A percentile compares a stretch with the other conserved stretches of the same genome.
Conservation (phyloP, 2,888 invertebrate genomes). For the Nowickia ferox region DNA sequence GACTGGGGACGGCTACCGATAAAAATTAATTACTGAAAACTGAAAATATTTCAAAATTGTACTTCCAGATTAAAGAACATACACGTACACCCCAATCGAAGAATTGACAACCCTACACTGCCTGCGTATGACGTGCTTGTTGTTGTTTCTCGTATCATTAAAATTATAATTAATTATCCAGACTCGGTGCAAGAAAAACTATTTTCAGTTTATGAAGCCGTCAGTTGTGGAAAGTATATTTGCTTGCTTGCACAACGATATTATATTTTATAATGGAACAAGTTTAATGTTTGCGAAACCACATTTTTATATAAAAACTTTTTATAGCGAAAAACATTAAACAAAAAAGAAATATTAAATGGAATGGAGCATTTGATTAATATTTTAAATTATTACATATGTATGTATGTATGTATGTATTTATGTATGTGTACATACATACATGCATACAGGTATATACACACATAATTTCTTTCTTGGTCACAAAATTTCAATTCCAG, state of each 20-base stretch:
- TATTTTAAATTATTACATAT: neutral
- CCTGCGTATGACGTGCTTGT: constrained; percentile 58
- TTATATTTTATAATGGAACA: constrained; percentile 3
- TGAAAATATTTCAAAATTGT: too few relatives aligned
- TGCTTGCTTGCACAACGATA: constrained; percentile 15
- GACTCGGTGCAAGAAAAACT: constrained; percentile 45
- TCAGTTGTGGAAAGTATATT: constrained; percentile 12
- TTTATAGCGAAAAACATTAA: neutral
- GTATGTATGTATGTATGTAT: neutral
- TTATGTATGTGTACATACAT: neutral
- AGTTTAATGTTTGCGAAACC: neutral
- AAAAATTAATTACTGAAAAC: too few relatives aligned
- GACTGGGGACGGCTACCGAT: too few relatives aligned
- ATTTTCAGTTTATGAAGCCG: constrained; percentile 37
- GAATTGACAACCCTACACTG: constrained; percentile 9
- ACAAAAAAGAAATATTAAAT: neutral
- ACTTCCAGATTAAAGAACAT: too few relatives aligned
- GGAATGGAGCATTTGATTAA: neutral
- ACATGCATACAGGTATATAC: neutral
- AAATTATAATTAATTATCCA: constrained; percentile 80
- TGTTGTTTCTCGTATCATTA: constrained; percentile 67
- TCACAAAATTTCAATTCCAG: too few relatives aligned
- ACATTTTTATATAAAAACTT: neutral
- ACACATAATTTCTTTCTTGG: neutral
- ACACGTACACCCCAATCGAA: too few relatives aligned